These are phyloP conservation scores for Phasianus colchicus DNA, from an alignment of 2,113 vertebrate genomes.

Conservation along the genomic window DNA sequence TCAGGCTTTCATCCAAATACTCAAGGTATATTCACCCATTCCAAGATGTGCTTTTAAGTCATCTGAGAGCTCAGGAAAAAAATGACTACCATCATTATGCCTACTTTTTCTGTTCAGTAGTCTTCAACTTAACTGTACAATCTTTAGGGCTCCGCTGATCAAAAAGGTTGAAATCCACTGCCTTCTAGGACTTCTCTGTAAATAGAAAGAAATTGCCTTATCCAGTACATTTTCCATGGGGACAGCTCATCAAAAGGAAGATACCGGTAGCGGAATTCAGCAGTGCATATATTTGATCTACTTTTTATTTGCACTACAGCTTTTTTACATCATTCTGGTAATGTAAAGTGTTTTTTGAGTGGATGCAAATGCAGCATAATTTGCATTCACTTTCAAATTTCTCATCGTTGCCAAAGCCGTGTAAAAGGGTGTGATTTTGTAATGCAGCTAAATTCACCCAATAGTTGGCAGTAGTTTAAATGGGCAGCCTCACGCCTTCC, in stretches of 20 bases:
- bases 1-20: neutral
- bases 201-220: neutral
- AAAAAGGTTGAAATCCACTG: slow-evolving; percentile 11
- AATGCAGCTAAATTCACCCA: neutral
- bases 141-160: neutral
- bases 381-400: neutral
- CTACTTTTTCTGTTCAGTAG: neutral
- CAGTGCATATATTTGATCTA: neutral
- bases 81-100: neutral
- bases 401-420: neutral
- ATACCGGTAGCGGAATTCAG: neutral
- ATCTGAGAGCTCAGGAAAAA: neutral
- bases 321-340: neutral
- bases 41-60: neutral
- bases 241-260: neutral
- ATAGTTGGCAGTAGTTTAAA: neutral
- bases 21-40: neutral
- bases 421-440: neutral
- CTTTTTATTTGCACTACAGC: neutral
- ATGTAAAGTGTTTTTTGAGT: neutral
- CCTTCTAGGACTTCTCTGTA: neutral
- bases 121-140: neutral
- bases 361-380: neutral
- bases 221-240: neutral
- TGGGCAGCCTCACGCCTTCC: neutral